A percentile compares a stretch with the other conserved stretches of the same genome.
Evolutionary conservation across 2,888 invertebrate genomes (phyloP).

Genomic region (Lumbricus terrestris): DNA sequence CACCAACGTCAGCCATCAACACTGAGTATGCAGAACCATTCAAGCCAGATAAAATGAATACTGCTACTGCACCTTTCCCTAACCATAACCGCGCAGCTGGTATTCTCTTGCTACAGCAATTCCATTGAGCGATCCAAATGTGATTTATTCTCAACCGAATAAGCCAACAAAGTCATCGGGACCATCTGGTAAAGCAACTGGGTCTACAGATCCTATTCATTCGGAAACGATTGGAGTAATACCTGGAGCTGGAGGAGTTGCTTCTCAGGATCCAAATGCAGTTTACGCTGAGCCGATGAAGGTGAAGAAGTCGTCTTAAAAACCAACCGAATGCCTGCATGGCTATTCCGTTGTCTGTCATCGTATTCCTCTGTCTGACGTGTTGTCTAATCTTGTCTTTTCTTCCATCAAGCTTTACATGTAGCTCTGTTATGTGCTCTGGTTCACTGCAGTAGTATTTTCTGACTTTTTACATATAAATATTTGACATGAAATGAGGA

Average conservation of each 20-base stretch:
- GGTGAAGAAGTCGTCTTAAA: background rate
- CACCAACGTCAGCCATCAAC: background rate
- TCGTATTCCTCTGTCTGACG: no score
- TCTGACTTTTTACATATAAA: no score
- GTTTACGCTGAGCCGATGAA: background rate
- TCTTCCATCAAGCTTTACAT: no score
- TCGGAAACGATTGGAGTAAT: background rate
- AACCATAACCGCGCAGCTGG: background rate
- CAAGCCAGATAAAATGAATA: background rate
- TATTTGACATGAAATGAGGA: no score
- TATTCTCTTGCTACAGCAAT: background rate
- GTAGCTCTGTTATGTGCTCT: no score
- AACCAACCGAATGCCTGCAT: no score
- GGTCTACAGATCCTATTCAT: background rate
- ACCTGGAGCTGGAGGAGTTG: background rate
- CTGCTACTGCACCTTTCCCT: background rate
- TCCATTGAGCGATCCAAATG: background rate
- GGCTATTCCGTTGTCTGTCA: no score
- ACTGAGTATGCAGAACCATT: background rate
- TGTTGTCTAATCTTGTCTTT: no score
- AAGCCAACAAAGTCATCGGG: background rate
- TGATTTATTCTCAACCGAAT: background rate
- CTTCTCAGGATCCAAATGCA: background rate
- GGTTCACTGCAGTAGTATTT: no score
- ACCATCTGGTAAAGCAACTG: background rate